Base-by-base conservation (phyloP, 2,113 vertebrate species). In the Halichoeres trimaculatus region DNA sequence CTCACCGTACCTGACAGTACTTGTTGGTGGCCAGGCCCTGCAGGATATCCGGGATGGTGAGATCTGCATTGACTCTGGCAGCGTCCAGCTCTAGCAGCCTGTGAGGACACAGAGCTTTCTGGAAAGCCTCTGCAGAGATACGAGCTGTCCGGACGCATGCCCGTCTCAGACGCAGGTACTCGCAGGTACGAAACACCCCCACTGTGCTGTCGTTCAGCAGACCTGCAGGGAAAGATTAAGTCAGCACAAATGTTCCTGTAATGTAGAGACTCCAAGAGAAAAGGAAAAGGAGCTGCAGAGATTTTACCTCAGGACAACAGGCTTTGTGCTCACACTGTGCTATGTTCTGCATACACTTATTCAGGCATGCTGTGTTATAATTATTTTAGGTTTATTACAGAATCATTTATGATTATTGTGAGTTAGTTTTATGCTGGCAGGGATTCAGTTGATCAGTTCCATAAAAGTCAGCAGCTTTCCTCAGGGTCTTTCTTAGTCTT, bases 21-120 rank as follows among this genome's bases (percentile, higher is more conserved):
- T 99, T 99, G 89, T 97, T 99, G 84, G 95, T 96, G 73, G 95
- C 93, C 64, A 99, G 95, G 2, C 97, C 96, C 5, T 95, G 96
- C 22, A 99, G 95, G 85, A 99, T 99, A 81, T 99, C 98, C 30
- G 96, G 95, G 82, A 99, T 98, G 0, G 98, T 98, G 82, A 99
- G 96, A 76, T 99, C 98, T 19, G 97, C 96, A 9, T 99, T 99
- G 74, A 99, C 96, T 23, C 96, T 95, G 0, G 97, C 95, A 9
- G 98, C 96, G 55, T 99, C 97, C 16, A 99, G 94, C 88, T 99
- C 98, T 55, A 98, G 93, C 78, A 99, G 91, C 24, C 97, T 96
- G 90, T 99, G 98, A 35, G 96, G 95, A 86, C 97, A 99, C 57
- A 99, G 94, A 0, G 96, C 96, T 70, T 96, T 96, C 85, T 95